Evolutionary conservation across 1,140 invertebrate species (phyloP).

Genomic region (Drosophila sechellia): DNA sequence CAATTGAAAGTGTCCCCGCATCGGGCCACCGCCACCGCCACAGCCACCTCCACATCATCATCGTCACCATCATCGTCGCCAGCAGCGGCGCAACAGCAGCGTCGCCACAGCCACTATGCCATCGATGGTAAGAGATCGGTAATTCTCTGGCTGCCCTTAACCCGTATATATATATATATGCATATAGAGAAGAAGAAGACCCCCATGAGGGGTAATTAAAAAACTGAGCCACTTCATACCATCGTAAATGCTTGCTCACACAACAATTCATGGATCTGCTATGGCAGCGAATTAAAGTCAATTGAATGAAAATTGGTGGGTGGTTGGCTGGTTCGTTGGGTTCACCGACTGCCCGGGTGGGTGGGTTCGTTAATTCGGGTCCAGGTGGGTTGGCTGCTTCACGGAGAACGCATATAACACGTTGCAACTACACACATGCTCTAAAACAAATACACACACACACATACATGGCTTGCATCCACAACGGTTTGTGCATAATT

Average conservation of each 20-base stretch:
- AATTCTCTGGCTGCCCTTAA: slow-evolving; percentile 34
- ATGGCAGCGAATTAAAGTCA: slow-evolving; percentile 48
- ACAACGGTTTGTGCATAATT: slow-evolving; percentile 59
- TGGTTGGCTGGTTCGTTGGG: slow-evolving; percentile 7
- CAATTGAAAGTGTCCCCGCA: slow-evolving; percentile 65
- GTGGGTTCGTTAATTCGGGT: slow-evolving; percentile 26
- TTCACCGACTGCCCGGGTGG: slow-evolving; percentile 27
- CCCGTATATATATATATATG: slow-evolving; percentile 13
- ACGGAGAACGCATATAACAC: slow-evolving; percentile 44
- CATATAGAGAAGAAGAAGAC: not conserved
- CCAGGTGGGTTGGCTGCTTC: slow-evolving; percentile 34
- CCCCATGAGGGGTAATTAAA: slow-evolving; percentile 52
- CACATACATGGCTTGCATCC: slow-evolving; percentile 30
- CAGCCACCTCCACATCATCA: slow-evolving; percentile 10
- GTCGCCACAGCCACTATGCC: slow-evolving; percentile 52
- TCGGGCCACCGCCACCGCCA: slow-evolving; percentile 10
- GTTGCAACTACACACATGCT: slow-evolving; percentile 18
- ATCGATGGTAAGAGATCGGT: slow-evolving; percentile 66
- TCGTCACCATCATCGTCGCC: slow-evolving; percentile 3
- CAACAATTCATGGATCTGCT: slow-evolving; percentile 23
- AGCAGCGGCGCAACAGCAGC: slow-evolving; percentile 23
- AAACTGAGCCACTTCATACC: slow-evolving; percentile 19
- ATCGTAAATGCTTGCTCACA: slow-evolving; percentile 33
- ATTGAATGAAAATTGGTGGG: slow-evolving; percentile 44
- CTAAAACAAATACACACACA: slow-evolving; percentile 28